Evolutionary conservation across 1,140 invertebrate species (phyloP).

Genomic region (Globodera rostochiensis): DNA sequence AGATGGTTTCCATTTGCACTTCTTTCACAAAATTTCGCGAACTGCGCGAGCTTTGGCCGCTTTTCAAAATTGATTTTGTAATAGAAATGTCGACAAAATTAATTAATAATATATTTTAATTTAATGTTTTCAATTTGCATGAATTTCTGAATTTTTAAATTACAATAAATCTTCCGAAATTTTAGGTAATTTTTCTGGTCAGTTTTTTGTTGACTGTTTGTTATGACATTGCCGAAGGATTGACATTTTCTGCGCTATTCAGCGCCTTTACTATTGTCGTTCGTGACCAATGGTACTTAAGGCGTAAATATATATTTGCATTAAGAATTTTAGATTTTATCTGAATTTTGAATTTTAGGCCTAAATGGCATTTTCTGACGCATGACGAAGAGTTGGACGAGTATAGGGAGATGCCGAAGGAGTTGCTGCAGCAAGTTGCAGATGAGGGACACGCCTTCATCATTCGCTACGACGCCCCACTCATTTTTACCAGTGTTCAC

Average conservation of each 20-base stretch:
- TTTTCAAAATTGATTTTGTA: conserved; percentile 64
- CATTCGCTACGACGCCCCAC: conserved; percentile 60
- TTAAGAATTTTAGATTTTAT: background rate
- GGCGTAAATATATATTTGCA: background rate
- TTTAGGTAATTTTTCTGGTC: conserved; percentile 57
- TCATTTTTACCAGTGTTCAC: conserved; percentile 61
- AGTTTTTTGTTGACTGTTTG: conserved; percentile 59
- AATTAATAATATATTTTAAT: background rate
- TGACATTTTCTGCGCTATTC: conserved; percentile 56
- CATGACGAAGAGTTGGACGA: conserved; percentile 46
- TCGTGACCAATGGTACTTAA: conserved; percentile 58
- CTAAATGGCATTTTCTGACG: conserved; percentile 59
- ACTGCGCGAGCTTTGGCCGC: conserved; percentile 55
- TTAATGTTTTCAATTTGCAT: background rate
- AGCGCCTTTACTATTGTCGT: conserved; percentile 61
- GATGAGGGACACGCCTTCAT: conserved; percentile 53
- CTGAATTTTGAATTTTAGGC: conserved; percentile 37
- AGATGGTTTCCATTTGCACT: conserved; percentile 52
- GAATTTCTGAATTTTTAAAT: no score
- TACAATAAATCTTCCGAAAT: no score
- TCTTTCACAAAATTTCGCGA: conserved; percentile 57
- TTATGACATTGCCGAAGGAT: conserved; percentile 59
- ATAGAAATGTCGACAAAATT: conserved; percentile 14
- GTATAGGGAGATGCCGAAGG: conserved; percentile 52
- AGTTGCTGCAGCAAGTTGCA: conserved; percentile 52